phyloP scores from a whole-genome alignment of 1,140 invertebrate genomes.

The Oryctes rhinoceros region DNA sequence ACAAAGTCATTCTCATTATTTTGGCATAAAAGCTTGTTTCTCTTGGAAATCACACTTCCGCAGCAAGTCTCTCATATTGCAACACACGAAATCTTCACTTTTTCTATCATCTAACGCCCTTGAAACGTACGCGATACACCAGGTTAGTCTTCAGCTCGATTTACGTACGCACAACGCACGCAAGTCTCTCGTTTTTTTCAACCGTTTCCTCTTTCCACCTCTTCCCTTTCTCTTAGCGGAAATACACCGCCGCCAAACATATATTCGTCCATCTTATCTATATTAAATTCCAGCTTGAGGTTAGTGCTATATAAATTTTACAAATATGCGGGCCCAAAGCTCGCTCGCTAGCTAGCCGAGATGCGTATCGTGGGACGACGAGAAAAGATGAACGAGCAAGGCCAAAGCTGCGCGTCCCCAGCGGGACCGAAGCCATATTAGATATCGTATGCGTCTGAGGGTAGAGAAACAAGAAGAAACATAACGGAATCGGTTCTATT shows the following conservation, averaged over 20 bases:
- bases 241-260: not conserved
- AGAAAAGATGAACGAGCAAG: not conserved
- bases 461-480: too few relatives aligned
- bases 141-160: not conserved
- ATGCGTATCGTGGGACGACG: not conserved
- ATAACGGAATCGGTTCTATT: too few relatives aligned
- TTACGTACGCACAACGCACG: not conserved
- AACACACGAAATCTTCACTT: too few relatives aligned
- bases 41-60: too few relatives aligned
- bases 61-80: too few relatives aligned
- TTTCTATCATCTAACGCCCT: too few relatives aligned
- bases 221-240: not conserved
- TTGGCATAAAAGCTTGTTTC: too few relatives aligned
- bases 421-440: too few relatives aligned
- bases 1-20: too few relatives aligned
- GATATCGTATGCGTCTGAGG: too few relatives aligned
- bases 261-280: constrained; percentile 1
- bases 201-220: not conserved
- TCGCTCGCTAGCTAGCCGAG: not conserved
- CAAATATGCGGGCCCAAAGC: not conserved
- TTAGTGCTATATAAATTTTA: constrained; percentile 36
- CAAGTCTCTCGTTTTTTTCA: not conserved
- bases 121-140: too few relatives aligned
- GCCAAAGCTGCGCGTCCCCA: too few relatives aligned
- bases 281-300: constrained; percentile 35